A percentile compares a stretch with the other conserved stretches of the same genome.
These are phyloP conservation scores for Melopsittacus undulatus DNA, from an alignment of 2,797 vertebrate species.

Conservation along the genomic window DNA sequence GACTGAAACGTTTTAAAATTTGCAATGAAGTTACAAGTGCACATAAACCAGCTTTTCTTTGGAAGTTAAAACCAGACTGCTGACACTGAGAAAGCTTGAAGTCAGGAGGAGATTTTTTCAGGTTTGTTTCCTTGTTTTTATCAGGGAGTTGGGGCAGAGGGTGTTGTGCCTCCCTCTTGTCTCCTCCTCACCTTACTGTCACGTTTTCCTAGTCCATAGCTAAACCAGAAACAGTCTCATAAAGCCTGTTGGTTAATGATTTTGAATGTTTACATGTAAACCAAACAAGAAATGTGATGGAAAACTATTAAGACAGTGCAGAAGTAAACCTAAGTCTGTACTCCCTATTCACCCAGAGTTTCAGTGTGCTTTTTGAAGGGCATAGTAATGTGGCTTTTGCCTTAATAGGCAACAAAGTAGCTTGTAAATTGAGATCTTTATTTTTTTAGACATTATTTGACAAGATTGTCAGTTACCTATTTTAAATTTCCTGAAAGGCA, in stretches of 20 bases:
- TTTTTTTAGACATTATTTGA: not conserved
- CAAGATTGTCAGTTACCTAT: not conserved
- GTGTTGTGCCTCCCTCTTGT: not conserved
- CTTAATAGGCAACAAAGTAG: not conserved
- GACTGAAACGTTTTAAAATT: not conserved
- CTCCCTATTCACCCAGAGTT: not conserved
- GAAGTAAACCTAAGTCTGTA: not conserved
- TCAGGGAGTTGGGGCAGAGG: not conserved
- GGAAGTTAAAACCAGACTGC: not conserved
- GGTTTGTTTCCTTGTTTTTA: not conserved
- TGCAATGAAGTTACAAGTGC: not conserved
- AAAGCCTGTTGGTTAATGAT: not conserved
- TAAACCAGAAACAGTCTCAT: not conserved
- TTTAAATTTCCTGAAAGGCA: not conserved
- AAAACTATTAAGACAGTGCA: not conserved
- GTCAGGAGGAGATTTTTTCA: not conserved
- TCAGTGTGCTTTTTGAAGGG: not conserved
- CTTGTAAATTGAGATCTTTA: not conserved
- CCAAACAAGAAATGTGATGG: not conserved
- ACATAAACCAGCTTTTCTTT: not conserved
- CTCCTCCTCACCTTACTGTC: not conserved
- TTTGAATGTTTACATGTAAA: not conserved
- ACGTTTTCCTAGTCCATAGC: not conserved
- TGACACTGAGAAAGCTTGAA: not conserved
- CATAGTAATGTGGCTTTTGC: not conserved